These are phyloP conservation scores for Phoxinus dragarum DNA, from an alignment of 2,797 vertebrate species.

Conservation along the genomic window DNA sequence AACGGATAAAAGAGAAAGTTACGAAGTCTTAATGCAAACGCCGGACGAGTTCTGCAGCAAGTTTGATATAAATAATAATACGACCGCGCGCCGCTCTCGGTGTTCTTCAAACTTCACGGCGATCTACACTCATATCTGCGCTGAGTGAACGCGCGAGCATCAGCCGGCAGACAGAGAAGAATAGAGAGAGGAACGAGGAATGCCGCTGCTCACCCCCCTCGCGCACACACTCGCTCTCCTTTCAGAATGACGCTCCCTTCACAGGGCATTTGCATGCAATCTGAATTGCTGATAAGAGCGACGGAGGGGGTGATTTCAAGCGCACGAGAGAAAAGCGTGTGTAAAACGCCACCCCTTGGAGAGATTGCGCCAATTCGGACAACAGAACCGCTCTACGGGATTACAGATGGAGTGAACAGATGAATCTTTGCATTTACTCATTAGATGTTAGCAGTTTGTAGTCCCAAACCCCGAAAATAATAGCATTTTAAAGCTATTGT, in stretches of 20 bases:
- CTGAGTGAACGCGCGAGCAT: constrained; percentile 69
- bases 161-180: constrained; percentile 73
- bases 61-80: constrained; percentile 55
- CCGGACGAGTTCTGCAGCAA: constrained; percentile 37
- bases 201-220: constrained; percentile 59
- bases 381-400: neutral
- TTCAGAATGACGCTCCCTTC: constrained; percentile 69
- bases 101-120: constrained; percentile 68
- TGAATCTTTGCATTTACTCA: neutral
- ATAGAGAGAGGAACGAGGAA: constrained; percentile 67
- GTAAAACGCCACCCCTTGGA: constrained; percentile 86
- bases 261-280: constrained; percentile 82
- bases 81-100: constrained; percentile 37
- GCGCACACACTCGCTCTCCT: constrained; percentile 58
- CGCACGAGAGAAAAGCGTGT: constrained; percentile 63
- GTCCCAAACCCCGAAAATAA: neutral
- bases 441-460: neutral
- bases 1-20: constrained; percentile 58
- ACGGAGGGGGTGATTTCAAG: constrained; percentile 53
- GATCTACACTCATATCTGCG: constrained; percentile 61
- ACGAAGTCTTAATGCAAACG: constrained; percentile 33
- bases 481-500: neutral
- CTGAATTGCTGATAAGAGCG: constrained; percentile 88
- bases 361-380: constrained; percentile 65
- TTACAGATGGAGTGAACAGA: neutral